Percentiles rank a stretch among this genome's conserved stretches.
These are phyloP conservation scores for Tenthredo notha DNA, from an alignment of 2,888 invertebrate species.

Conservation along the genomic window DNA sequence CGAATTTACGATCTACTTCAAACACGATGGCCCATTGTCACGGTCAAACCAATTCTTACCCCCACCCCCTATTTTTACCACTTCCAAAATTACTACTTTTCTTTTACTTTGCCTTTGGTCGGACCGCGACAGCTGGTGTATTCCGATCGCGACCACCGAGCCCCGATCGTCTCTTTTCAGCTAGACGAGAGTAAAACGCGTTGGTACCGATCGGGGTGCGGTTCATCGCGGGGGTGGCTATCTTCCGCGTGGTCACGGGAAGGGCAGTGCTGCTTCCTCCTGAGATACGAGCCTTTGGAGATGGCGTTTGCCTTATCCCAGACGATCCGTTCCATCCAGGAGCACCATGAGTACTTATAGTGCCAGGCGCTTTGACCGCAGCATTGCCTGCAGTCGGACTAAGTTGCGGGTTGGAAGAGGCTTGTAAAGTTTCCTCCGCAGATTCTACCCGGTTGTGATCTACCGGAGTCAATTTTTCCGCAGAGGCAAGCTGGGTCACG, in stretches of 20 bases:
- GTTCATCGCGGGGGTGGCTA: conserved; percentile 25
- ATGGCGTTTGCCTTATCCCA: not conserved
- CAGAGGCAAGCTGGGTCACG: conserved; percentile 59
- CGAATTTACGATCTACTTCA: not conserved
- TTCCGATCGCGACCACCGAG: conserved; percentile 13
- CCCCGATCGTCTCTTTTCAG: conserved; percentile 36
- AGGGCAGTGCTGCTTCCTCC: not conserved
- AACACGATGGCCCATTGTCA: not conserved
- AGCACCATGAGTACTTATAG: conserved; percentile 9
- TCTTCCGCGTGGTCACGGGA: not conserved
- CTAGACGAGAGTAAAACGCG: conserved; percentile 6
- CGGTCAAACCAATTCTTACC: conserved; percentile 17
- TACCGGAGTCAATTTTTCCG: conserved; percentile 54
- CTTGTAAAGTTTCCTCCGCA: not conserved
- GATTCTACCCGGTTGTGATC: conserved; percentile 48
- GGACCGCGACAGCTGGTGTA: conserved; percentile 26
- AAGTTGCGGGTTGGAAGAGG: not conserved
- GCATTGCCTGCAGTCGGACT: not conserved
- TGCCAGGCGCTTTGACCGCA: conserved; percentile 34
- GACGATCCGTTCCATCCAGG: not conserved
- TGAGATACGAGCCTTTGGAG: not conserved
- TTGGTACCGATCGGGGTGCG: conserved; percentile 38
- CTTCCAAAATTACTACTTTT: not conserved
- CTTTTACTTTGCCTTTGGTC: conserved; percentile 20
- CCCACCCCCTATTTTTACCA: too few relatives aligned